Evolutionary conservation across 2,113 vertebrate species (phyloP), one percentile per base, ranked within the genome.

Genomic region (Macaca fascicularis): DNA sequence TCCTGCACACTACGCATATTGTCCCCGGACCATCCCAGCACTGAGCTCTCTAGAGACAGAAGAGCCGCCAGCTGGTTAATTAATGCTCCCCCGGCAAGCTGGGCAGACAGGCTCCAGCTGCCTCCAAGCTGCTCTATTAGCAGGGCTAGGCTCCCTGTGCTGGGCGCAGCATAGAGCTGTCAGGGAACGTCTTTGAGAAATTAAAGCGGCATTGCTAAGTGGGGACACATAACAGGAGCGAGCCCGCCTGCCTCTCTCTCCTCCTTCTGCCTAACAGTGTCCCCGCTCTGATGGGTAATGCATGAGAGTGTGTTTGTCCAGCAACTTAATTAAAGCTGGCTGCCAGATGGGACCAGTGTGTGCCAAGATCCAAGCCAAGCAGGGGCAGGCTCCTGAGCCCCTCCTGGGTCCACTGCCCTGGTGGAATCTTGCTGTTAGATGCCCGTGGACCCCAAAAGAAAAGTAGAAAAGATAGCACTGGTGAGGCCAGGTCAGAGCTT

Each of bases 151-250:
- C 67, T 79, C 82, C 86, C 74, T 38, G 45, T 4, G 32, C 10
- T 32, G 59, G 67, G 20, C 4, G 1, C 32, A 1, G 45, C 12
- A 4, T 32, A 50, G 64, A 59, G 74, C 95, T 95, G 82, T 88
- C 96, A 82, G 50, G 48, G 80, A 89, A 40, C 59, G 82, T 76
- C 89, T 82, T 52, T 85, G 84, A 96, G 87, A 95, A 95, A 90
- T 92, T 84, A 80, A 95, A 95, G 78, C 89, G 85, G 45, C 72
- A 79, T 79, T 50, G 69, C 78, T 96, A 82, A 97, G 89, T 80
- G 94, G 40, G 72, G 86, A 27, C 69, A 64, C 8, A 22, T n/a
- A 59, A 50, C 81, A 70, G 69, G 92, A 97, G 48, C 19, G 13
- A 50, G 52, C 59, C 67, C 70, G 86, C 80, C 70, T 84, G 69